These are phyloP conservation scores for Proctacanthus coquilletti DNA, from an alignment of 1,140 invertebrate species.

Conservation along the genomic window DNA sequence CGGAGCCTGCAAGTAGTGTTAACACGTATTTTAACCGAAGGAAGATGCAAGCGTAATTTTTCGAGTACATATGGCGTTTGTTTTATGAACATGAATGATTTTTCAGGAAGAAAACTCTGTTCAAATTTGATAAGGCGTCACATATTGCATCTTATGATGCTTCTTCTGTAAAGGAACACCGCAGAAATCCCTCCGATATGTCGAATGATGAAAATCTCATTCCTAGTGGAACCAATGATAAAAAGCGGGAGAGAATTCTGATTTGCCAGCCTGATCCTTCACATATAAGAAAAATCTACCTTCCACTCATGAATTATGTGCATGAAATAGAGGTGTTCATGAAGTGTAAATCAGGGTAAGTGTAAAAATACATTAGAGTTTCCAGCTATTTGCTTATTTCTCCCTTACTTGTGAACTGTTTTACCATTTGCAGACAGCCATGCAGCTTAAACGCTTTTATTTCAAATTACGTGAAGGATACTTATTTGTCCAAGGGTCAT, in stretches of 20 bases:
- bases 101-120: conserved; percentile 35
- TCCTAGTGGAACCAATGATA: conserved; percentile 17
- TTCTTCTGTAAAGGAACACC: conserved; percentile 44
- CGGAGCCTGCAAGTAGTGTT: conserved; percentile 34
- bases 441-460: conserved; percentile 60
- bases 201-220: conserved; percentile 21
- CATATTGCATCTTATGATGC: conserved; percentile 47
- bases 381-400: background rate
- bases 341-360: conserved; percentile 43
- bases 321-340: conserved; percentile 57
- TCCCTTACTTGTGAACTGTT: background rate
- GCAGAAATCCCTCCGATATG: conserved; percentile 27
- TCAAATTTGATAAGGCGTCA: conserved; percentile 66
- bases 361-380: background rate
- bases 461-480: conserved; percentile 58
- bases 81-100: background rate
- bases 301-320: conserved; percentile 56
- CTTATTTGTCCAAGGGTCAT: conserved; percentile 44
- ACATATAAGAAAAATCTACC: conserved; percentile 62
- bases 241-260: conserved; percentile 35
- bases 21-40: conserved; percentile 35
- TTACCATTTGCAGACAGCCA: conserved; percentile 22
- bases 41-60: conserved; percentile 39
- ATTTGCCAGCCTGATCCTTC: conserved; percentile 57
- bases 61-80: background rate